A percentile compares a stretch with the other conserved stretches of the same genome.
Conservation (phyloP, 37 sponge, comb jelly and placozoan species). For the Chondrosia reniformis region DNA sequence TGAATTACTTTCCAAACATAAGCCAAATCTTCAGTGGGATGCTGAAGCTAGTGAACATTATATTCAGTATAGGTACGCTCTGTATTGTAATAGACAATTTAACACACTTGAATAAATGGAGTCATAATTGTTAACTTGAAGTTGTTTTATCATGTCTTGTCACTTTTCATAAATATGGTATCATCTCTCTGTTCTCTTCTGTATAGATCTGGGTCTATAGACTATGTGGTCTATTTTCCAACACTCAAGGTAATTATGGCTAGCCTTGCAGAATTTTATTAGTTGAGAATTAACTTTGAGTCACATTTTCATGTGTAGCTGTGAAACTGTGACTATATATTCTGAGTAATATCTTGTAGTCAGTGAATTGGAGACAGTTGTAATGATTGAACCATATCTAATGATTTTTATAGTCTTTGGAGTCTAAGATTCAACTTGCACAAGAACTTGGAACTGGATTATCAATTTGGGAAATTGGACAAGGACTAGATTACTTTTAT, state of each 20-base stretch:
- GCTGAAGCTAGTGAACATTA: conserved; percentile 77
- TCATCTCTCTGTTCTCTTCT: neutral
- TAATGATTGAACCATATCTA: neutral
- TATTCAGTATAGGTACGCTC: conserved; percentile 77
- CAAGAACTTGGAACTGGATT: conserved; percentile 88
- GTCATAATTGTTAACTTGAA: too few relatives aligned
- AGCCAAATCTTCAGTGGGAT: conserved; percentile 94
- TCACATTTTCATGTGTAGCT: too few relatives aligned
- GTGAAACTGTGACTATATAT: too few relatives aligned
- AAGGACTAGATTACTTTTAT: conserved; percentile 98
- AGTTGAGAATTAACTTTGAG: too few relatives aligned
- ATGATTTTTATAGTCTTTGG: conserved; percentile 62
- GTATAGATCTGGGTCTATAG: neutral
- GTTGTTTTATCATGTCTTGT: too few relatives aligned
- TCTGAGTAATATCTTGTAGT: too few relatives aligned
- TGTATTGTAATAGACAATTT: neutral
- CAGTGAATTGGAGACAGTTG: too few relatives aligned
- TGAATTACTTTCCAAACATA: conserved; percentile 70
- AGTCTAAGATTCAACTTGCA: conserved; percentile 72
- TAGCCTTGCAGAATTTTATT: too few relatives aligned
- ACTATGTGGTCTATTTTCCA: conserved; percentile 11
- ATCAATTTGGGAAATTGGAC: conserved; percentile 98
- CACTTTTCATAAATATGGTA: neutral
- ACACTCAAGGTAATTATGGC: conserved; percentile 8
- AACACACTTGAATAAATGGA: neutral